Percentiles rank a stretch among this genome's conserved stretches.
Conservation (phyloP, 1,140 invertebrate species). For the Drosophila orosa region DNA sequence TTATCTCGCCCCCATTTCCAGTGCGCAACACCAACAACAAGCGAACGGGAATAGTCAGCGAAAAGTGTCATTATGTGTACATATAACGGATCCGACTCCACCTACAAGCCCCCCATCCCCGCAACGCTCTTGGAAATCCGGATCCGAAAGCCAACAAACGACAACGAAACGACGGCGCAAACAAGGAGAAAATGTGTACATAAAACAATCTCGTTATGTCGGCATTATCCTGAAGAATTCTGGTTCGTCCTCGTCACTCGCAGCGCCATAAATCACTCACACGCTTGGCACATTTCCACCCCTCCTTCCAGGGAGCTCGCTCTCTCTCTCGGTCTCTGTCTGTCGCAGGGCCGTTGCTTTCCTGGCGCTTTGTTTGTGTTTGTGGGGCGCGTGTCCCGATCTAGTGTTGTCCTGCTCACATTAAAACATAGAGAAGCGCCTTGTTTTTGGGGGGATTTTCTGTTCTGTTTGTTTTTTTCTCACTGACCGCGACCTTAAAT, state of each 20-base stretch:
- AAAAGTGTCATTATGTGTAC: conserved; percentile 75
- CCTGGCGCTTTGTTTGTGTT: conserved; percentile 42
- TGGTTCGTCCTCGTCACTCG: conserved; percentile 83
- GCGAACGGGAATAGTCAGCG: conserved; percentile 49
- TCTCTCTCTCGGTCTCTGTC: conserved; percentile 16
- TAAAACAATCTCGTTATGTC: conserved; percentile 84
- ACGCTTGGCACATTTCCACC: conserved; percentile 73
- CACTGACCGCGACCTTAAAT: conserved; percentile 36
- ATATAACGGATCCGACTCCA: conserved; percentile 46
- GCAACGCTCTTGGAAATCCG: conserved; percentile 16
- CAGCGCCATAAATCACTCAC: conserved; percentile 83
- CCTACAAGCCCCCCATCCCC: conserved; percentile 12
- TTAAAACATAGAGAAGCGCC: conserved; percentile 50
- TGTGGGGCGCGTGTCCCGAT: conserved; percentile 42
- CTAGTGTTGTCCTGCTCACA: conserved; percentile 60
- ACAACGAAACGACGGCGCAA: conserved; percentile 51
- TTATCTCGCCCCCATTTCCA: conserved; percentile 61
- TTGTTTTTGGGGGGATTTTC: conserved; percentile 55
- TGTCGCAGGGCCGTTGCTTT: conserved; percentile 12
- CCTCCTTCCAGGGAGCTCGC: conserved; percentile 19
- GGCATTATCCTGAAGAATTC: conserved; percentile 84
- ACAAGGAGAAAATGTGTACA: conserved; percentile 77
- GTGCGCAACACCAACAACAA: conserved; percentile 30
- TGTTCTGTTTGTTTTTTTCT: conserved; percentile 13
- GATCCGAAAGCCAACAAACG: conserved; percentile 31